Evolutionary conservation across 2,797 vertebrate genomes (phyloP).

Genomic region (Columba guinea): DNA sequence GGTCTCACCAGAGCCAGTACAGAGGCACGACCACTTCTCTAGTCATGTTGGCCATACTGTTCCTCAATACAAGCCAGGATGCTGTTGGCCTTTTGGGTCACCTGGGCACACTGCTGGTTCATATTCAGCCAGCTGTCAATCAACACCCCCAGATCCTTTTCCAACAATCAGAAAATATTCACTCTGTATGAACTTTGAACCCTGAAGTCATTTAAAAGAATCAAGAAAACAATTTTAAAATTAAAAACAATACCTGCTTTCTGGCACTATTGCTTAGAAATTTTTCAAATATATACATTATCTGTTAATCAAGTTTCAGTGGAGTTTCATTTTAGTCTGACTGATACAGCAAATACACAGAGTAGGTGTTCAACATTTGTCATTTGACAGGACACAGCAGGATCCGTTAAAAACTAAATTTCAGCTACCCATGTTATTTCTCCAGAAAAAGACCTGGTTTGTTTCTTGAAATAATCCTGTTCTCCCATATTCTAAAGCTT

Average conservation of each 20-base stretch:
- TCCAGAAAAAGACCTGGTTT: neutral
- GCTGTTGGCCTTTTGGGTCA: too few species aligned
- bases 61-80: too few species aligned
- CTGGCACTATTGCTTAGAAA: neutral
- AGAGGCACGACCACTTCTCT: too few species aligned
- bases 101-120: too few species aligned
- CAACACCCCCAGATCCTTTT: too few species aligned
- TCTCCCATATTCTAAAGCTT: neutral
- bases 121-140: too few species aligned
- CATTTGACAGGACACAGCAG: neutral
- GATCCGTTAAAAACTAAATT: neutral
- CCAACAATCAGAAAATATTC: neutral
- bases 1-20: too few species aligned
- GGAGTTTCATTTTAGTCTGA: neutral
- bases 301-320: neutral
- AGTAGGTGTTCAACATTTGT: accelerated
- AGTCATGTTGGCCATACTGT: too few species aligned
- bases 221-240: neutral
- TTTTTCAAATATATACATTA: neutral
- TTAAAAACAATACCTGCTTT: neutral
- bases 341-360: neutral
- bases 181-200: neutral
- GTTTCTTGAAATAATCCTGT: accelerated
- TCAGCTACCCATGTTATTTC: neutral
- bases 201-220: neutral